Conservation (phyloP, 2,113 vertebrate genomes). For the Apus apus region DNA sequence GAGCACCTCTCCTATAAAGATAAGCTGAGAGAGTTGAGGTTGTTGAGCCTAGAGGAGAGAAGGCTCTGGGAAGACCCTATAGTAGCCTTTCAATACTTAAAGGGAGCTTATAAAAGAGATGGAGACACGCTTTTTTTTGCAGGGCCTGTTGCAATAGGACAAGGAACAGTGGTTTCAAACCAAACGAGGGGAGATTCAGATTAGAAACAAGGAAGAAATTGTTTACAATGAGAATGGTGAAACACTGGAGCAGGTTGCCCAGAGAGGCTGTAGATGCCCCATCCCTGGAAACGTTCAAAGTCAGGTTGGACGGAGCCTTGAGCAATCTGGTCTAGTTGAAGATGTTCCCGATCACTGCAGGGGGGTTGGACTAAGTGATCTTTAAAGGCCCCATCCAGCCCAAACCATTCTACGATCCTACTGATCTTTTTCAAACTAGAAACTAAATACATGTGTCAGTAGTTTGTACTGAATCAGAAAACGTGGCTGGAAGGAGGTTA, state of each 20-base stretch:
- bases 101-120: too few relatives aligned
- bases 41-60: too few relatives aligned
- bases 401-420: background rate
- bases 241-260: background rate
- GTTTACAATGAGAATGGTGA: background rate
- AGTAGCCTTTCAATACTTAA: too few relatives aligned
- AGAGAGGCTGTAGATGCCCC: background rate
- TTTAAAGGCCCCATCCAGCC: background rate
- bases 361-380: background rate
- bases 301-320: background rate
- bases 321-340: background rate
- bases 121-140: background rate
- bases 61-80: too few relatives aligned
- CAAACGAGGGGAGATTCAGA: background rate
- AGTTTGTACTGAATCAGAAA: background rate
- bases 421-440: background rate
- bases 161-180: background rate
- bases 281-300: background rate
- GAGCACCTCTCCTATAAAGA: too few relatives aligned
- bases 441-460: background rate
- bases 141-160: fast-evolving
- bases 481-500: background rate
- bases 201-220: background rate
- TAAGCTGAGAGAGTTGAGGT: too few relatives aligned
- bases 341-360: background rate